These are phyloP conservation scores for Drosophila sordidula DNA, from an alignment of 2,888 invertebrate genomes.

Conservation along the genomic window DNA sequence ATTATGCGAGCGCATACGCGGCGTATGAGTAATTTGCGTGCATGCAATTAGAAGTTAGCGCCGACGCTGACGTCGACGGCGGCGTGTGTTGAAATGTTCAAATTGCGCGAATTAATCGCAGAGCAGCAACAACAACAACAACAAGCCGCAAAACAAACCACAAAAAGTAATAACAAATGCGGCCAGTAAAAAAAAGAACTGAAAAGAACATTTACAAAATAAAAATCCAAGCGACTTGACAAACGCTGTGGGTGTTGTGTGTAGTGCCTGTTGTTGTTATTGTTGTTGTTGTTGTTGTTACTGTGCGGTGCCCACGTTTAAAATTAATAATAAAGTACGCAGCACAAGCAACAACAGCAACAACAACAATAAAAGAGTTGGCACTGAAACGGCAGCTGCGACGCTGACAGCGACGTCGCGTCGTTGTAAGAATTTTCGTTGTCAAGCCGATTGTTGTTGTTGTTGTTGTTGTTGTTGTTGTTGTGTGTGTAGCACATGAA, in stretches of 20 bases:
- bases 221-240: conserved; percentile 64
- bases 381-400: conserved; percentile 53
- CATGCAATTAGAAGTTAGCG: conserved; percentile 69
- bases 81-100: conserved; percentile 70
- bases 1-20: conserved; percentile 71
- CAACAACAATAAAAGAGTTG: conserved; percentile 42
- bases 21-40: conserved; percentile 74
- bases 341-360: conserved; percentile 26
- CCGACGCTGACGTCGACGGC: conserved; percentile 29
- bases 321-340: conserved; percentile 77
- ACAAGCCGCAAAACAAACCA: conserved; percentile 48
- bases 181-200: conserved; percentile 54
- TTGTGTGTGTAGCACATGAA: conserved; percentile 36
- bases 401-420: conserved; percentile 14
- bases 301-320: conserved; percentile 59
- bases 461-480: no score
- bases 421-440: conserved; percentile 54
- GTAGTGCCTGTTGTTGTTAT: conserved; percentile 39
- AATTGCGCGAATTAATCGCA: conserved; percentile 71
- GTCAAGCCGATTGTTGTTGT: conserved; percentile 24
- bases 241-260: conserved; percentile 70
- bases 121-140: conserved; percentile 25
- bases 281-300: conserved; percentile 42
- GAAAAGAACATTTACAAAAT: conserved; percentile 26
- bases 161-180: conserved; percentile 71